Percentiles rank a stretch among this genome's conserved stretches.
phyloP scores from a whole-genome alignment of 2,797 vertebrate species.

The Carapus acus region DNA sequence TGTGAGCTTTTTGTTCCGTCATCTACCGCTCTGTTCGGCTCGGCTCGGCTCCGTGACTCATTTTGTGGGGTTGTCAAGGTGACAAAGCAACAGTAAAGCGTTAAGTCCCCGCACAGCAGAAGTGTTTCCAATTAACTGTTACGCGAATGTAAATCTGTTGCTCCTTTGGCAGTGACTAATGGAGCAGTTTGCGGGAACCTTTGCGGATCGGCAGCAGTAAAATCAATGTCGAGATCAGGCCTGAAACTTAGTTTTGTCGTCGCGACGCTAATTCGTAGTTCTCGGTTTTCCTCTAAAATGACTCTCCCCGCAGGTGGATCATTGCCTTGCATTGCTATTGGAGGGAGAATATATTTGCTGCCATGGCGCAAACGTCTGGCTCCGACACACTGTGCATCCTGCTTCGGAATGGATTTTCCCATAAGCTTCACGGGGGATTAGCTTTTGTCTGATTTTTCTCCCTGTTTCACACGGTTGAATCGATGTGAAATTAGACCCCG shows the following conservation, averaged over 20 bases:
- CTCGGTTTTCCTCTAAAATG: not conserved
- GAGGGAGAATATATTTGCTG: not conserved
- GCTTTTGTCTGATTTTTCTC: slow-evolving; percentile 8
- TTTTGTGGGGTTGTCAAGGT: not conserved
- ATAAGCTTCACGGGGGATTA: slow-evolving; percentile 30
- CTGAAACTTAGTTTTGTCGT: not conserved
- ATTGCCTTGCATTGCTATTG: not conserved
- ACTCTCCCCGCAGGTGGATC: not conserved
- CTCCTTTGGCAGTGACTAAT: too few species aligned
- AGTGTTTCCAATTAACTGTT: too few species aligned
- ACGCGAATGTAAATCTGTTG: too few species aligned
- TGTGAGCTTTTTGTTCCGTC: too few species aligned
- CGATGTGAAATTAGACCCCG: slow-evolving; percentile 16
- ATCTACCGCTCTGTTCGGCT: too few species aligned
- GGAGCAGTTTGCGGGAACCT: too few species aligned
- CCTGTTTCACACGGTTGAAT: slow-evolving; percentile 24
- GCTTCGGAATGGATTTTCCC: slow-evolving; percentile 4
- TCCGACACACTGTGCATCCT: slow-evolving; percentile 13
- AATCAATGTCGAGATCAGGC: not conserved
- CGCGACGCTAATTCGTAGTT: too few species aligned
- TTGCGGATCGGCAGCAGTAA: not conserved
- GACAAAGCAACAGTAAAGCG: not conserved
- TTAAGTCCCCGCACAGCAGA: too few species aligned
- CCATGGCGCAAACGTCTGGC: not conserved
- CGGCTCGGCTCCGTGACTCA: not conserved